Evolutionary conservation across 2,113 vertebrate species (phyloP).

Genomic region (Ceuthmochares aereus): DNA sequence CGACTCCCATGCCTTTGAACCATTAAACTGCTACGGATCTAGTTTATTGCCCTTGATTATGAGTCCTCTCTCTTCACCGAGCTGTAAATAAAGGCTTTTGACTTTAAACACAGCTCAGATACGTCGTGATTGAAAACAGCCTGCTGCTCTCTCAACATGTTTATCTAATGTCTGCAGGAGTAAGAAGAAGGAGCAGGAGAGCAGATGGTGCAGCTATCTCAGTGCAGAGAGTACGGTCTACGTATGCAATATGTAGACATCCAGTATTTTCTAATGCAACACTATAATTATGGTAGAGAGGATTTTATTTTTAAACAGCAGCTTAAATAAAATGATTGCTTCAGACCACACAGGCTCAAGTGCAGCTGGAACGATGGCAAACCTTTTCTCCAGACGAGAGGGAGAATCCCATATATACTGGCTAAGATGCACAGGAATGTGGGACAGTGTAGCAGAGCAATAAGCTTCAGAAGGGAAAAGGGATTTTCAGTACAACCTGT

Average conservation of each 20-base stretch:
- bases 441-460: neutral
- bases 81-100: constrained; percentile 71
- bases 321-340: constrained; percentile 40
- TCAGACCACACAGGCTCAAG: constrained; percentile 37
- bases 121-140: constrained; percentile 55
- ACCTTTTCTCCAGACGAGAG: neutral
- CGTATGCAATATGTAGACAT: neutral
- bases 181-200: constrained; percentile 37
- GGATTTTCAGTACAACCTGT: neutral
- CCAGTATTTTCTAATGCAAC: constrained; percentile 9
- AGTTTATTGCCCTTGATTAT: constrained; percentile 16
- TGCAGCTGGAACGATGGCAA: neutral
- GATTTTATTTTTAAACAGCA: constrained; percentile 36
- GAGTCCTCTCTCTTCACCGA: constrained; percentile 46
- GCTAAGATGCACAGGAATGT: neutral
- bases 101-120: constrained; percentile 61
- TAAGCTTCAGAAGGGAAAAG: neutral
- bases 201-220: constrained; percentile 59
- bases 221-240: neutral
- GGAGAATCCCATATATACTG: neutral
- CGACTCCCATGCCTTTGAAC: neutral
- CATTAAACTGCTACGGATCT: neutral
- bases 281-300: constrained; percentile 13
- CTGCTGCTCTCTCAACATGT: constrained; percentile 57
- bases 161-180: constrained; percentile 60